phyloP scores from a whole-genome alignment of 2,113 vertebrate species.

The Bettongia penicillata region DNA sequence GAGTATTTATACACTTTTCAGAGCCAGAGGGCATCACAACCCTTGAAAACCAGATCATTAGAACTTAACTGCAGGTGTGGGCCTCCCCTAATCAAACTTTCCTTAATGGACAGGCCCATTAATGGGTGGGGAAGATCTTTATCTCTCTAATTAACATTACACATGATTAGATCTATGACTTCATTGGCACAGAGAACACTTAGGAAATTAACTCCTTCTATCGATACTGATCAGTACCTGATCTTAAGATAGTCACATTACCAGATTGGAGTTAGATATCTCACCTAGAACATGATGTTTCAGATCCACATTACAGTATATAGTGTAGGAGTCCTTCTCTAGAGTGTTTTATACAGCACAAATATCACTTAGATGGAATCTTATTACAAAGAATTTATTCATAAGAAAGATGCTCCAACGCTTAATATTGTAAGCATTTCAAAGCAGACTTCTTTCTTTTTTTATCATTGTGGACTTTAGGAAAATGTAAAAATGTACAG shows the following conservation, averaged over 20 bases:
- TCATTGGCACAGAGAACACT: too few relatives aligned
- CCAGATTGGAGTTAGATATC: not conserved
- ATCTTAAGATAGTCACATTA: not conserved
- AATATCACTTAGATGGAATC: not conserved
- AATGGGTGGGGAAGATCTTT: too few relatives aligned
- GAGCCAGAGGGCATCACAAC: too few relatives aligned
- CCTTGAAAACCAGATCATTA: too few relatives aligned
- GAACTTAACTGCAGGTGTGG: too few relatives aligned
- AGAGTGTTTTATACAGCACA: not conserved
- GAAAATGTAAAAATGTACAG: not conserved
- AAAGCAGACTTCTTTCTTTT: not conserved
- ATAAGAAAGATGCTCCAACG: not conserved
- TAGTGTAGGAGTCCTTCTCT: not conserved
- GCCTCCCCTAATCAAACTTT: too few relatives aligned
- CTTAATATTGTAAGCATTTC: not conserved
- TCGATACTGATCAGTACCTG: too few relatives aligned
- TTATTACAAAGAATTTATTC: not conserved
- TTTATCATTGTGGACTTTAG: not conserved
- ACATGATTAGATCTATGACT: too few relatives aligned
- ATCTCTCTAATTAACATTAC: too few relatives aligned
- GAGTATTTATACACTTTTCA: too few relatives aligned
- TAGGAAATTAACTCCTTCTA: too few relatives aligned
- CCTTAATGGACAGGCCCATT: too few relatives aligned
- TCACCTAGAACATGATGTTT: not conserved
- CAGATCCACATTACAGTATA: not conserved